phyloP scores from a whole-genome alignment of 2,888 invertebrate species.

The Phragmatobia fuliginosa region DNA sequence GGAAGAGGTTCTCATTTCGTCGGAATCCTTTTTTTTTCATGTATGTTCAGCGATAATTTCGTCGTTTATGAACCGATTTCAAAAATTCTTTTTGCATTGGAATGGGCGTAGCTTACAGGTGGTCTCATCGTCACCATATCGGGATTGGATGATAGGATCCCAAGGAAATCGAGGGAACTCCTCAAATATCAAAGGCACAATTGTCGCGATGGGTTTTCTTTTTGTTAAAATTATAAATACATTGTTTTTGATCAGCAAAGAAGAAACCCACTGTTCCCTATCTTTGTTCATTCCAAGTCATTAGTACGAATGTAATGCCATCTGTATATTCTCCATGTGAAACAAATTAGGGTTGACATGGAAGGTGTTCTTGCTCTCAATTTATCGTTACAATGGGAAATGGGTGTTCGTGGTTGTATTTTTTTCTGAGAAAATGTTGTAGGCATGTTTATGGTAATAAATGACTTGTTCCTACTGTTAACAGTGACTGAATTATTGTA shows the following conservation, averaged over 20 bases:
- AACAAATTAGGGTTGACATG: conserved; percentile 20
- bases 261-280: not conserved
- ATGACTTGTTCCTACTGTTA: conserved; percentile 18
- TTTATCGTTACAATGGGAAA: conserved; percentile 15
- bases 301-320: conserved; percentile 11
- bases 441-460: conserved; percentile 21
- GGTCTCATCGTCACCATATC: no score
- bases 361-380: conserved; percentile 11
- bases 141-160: no score
- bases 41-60: no score
- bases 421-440: conserved; percentile 12
- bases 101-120: no score
- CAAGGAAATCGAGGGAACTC: no score
- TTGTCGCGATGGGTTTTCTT: no score
- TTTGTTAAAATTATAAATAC: no score
- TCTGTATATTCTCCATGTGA: conserved; percentile 10
- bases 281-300: not conserved
- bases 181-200: no score
- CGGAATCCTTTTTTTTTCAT: no score
- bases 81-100: no score
- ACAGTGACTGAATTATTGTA: conserved; percentile 12
- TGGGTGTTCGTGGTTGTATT: conserved; percentile 14
- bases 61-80: no score
- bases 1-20: no score
- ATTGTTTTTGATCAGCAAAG: not conserved